phyloP scores from a whole-genome alignment of 2,888 invertebrate genomes.

The Coronaproctus castanopsis region DNA sequence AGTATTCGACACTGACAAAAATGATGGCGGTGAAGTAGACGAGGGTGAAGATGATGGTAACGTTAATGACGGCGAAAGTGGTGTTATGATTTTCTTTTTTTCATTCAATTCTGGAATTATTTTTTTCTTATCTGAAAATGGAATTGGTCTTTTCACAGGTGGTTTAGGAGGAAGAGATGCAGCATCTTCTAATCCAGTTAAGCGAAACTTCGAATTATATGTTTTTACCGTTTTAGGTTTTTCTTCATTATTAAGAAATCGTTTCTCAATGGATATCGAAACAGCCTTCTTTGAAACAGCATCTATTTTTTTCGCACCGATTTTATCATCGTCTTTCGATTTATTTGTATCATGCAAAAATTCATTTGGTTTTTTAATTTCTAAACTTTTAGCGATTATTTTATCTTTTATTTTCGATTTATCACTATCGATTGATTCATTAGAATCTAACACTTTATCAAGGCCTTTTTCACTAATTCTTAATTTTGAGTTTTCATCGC shows the following conservation, averaged over 20 bases:
- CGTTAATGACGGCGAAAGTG: constrained; percentile 5
- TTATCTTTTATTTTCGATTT: too few relatives aligned
- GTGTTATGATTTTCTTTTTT: neutral
- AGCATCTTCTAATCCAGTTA: constrained; percentile 74
- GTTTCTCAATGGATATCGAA: constrained; percentile 39
- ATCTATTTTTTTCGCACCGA: constrained; percentile 17
- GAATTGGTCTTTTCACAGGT: constrained; percentile 24
- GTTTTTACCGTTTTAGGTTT: constrained; percentile 81
- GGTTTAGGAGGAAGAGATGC: constrained; percentile 60
- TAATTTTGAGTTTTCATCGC: too few relatives aligned
- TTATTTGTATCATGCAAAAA: constrained; percentile 23
- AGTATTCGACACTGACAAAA: neutral
- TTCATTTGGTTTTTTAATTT: neutral
- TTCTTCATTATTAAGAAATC: constrained; percentile 41
- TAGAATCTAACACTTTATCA: too few relatives aligned
- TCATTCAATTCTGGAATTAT: neutral
- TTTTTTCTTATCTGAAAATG: neutral
- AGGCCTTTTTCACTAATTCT: too few relatives aligned
- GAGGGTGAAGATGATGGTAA: neutral
- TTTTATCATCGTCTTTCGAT: constrained; percentile 20
- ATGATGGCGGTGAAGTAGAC: neutral
- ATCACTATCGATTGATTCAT: too few relatives aligned
- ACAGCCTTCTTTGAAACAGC: constrained; percentile 16
- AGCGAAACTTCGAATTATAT: constrained; percentile 74
- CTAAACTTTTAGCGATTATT: too few relatives aligned